These are phyloP conservation scores for Empis stercorea DNA, from an alignment of 2,888 invertebrate genomes.

Conservation along the genomic window DNA sequence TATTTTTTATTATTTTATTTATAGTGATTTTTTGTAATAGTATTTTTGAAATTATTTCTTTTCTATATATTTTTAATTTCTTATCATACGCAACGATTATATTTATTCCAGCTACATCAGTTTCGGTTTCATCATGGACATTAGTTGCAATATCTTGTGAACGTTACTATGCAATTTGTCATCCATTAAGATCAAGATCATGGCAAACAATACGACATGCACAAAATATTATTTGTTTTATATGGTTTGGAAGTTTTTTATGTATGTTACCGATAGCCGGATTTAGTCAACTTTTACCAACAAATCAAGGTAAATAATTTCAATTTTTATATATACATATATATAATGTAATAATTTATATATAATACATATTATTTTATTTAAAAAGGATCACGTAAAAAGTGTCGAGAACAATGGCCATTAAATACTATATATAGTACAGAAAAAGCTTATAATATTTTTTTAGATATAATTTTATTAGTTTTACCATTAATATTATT, in stretches of 20 bases:
- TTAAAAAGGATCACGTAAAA: conserved; percentile 44
- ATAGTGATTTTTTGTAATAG: too few species aligned
- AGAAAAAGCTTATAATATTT: conserved; percentile 51
- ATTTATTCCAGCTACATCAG: conserved; percentile 51
- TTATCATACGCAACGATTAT: too few species aligned
- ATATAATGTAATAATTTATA: too few species aligned
- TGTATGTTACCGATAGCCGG: conserved; percentile 53
- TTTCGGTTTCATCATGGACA: conserved; percentile 65
- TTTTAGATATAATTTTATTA: conserved; percentile 49
- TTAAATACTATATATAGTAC: conserved; percentile 40
- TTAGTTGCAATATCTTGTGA: conserved; percentile 66
- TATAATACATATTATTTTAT: too few species aligned
- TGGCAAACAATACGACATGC: conserved; percentile 68
- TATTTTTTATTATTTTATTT: too few species aligned
- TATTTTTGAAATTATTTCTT: too few species aligned
- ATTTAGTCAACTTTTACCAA: conserved; percentile 45
- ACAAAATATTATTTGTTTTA: conserved; percentile 51
- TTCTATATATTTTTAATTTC: too few species aligned
- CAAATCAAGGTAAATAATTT: conserved; percentile 34
- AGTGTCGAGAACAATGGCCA: conserved; percentile 48
- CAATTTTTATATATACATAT: too few species aligned
- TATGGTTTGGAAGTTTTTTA: conserved; percentile 51
- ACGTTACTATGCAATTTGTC: conserved; percentile 66
- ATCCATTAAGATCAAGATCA: conserved; percentile 55
- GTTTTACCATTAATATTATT: conserved; percentile 52